These are phyloP conservation scores for Dermatophagoides farinae DNA, from an alignment of 1,140 invertebrate species.

Conservation along the genomic window DNA sequence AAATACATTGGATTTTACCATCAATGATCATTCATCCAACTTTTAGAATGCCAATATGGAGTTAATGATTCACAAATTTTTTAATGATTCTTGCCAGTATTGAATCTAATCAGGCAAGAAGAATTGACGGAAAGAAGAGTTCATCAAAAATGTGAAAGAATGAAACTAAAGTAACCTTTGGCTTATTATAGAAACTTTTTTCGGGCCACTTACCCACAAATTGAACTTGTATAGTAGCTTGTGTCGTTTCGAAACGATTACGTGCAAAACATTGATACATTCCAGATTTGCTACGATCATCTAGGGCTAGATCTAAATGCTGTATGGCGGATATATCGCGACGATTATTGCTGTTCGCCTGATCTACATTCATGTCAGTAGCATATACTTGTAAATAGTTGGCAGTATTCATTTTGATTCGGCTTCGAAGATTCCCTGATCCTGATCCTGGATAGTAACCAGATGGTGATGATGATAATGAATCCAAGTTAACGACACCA, in stretches of 20 bases:
- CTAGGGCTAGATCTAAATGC: constrained; percentile 20
- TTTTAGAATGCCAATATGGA: too few relatives aligned
- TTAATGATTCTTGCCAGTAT: too few relatives aligned
- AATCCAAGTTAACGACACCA: background rate
- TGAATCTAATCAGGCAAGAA: too few relatives aligned
- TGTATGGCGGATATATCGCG: too few relatives aligned
- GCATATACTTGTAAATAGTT: background rate
- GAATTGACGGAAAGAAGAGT: too few relatives aligned
- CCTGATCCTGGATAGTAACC: background rate
- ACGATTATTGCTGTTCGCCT: too few relatives aligned
- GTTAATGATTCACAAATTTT: too few relatives aligned
- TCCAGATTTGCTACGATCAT: constrained; percentile 81
- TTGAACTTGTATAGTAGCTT: constrained; percentile 25
- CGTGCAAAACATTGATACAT: constrained; percentile 93
- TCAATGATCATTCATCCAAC: too few relatives aligned
- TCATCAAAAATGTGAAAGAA: too few relatives aligned
- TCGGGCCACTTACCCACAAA: constrained; percentile 25
- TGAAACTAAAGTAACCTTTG: too few relatives aligned
- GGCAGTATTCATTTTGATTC: background rate
- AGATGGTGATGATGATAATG: background rate
- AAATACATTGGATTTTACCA: too few relatives aligned
- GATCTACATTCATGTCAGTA: too few relatives aligned
- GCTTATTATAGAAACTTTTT: background rate
- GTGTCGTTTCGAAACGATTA: constrained; percentile 65
- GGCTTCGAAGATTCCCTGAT: background rate